phyloP scores from a whole-genome alignment of 2,797 vertebrate species.

The Tragelaphus oryx region DNA sequence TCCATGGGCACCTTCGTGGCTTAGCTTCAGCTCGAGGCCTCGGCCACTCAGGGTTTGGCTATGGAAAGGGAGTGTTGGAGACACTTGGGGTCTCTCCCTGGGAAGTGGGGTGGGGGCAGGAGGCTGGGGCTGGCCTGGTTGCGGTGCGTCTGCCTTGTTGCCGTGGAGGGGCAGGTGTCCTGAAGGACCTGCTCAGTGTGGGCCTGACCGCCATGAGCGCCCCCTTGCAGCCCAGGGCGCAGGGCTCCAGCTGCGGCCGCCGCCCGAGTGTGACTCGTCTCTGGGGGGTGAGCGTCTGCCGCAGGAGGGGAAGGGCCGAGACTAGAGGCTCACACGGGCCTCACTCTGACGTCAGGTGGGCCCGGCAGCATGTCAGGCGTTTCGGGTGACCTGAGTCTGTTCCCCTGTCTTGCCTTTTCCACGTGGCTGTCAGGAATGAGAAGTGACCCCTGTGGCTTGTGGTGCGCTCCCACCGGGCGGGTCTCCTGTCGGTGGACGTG shows the following conservation, averaged over 20 bases:
- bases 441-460: background rate
- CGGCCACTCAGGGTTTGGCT: background rate
- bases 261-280: background rate
- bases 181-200: background rate
- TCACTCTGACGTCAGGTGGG: background rate
- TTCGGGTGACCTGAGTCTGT: background rate
- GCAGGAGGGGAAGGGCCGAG: accelerated
- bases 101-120: background rate
- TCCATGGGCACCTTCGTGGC: background rate
- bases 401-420: background rate
- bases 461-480: accelerated
- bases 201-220: background rate
- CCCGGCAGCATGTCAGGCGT: accelerated
- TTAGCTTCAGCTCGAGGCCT: background rate
- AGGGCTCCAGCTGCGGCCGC: accelerated
- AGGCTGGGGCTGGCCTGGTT: background rate
- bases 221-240: accelerated
- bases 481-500: accelerated
- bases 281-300: background rate
- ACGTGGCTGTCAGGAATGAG: background rate
- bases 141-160: background rate
- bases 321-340: background rate
- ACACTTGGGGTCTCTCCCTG: background rate
- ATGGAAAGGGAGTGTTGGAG: background rate
- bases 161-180: background rate